Evolutionary conservation across 2,888 invertebrate genomes (phyloP).

Genomic region (Orthosia cruda): DNA sequence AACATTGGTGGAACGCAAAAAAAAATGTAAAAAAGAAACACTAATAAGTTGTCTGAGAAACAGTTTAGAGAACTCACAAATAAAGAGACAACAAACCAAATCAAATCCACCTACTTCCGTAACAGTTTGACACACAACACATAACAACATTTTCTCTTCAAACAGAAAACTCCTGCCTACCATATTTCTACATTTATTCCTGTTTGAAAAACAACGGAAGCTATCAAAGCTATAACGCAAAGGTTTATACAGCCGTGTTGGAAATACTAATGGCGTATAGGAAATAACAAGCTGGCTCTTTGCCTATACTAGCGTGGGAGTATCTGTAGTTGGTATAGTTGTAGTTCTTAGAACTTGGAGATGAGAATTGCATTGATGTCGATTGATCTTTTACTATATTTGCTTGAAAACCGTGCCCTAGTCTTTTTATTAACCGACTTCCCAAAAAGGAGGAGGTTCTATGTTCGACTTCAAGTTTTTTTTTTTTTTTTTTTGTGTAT

Average conservation of each 20-base stretch:
- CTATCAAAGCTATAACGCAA: constrained; percentile 30
- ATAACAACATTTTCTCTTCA: constrained; percentile 25
- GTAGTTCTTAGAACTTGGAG: constrained; percentile 10
- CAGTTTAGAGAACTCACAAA: not conserved
- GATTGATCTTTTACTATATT: not conserved
- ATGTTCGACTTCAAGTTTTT: too few species aligned
- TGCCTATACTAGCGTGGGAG: constrained; percentile 20
- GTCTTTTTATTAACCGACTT: not conserved
- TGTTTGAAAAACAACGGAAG: constrained; percentile 25
- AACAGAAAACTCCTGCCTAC: constrained; percentile 18
- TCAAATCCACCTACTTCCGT: constrained; percentile 14
- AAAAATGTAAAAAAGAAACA: not conserved
- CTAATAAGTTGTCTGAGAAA: not conserved
- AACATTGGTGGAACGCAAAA: not conserved
- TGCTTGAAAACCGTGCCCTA: not conserved
- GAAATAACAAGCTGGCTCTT: constrained; percentile 56
- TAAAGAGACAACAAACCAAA: constrained; percentile 11
- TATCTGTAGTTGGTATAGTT: constrained; percentile 1
- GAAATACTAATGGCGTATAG: constrained; percentile 48
- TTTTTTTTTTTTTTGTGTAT: too few species aligned
- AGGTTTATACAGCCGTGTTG: constrained; percentile 34
- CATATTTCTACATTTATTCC: constrained; percentile 11
- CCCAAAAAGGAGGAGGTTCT: too few species aligned
- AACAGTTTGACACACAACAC: constrained; percentile 4
- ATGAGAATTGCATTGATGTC: constrained; percentile 5